Conservation (phyloP, 1,140 invertebrate species). For the Conus ventricosus region DNA sequence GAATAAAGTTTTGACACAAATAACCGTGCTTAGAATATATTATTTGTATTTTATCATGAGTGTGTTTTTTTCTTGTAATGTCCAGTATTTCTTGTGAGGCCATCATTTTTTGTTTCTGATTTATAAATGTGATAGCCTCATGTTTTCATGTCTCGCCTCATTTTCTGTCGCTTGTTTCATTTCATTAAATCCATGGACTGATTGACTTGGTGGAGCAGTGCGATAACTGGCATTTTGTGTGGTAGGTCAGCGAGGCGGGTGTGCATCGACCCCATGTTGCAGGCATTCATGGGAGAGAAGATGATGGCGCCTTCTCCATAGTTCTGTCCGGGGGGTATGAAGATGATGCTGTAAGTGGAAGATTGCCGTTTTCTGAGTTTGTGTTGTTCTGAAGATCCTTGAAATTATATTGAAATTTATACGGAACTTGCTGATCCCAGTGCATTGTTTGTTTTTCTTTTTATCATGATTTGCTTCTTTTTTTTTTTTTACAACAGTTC, state of each 20-base stretch:
- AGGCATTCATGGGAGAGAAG: conserved; percentile 88
- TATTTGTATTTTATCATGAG: too few species aligned
- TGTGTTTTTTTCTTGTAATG: too few species aligned
- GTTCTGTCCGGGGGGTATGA: conserved; percentile 91
- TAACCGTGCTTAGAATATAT: too few species aligned
- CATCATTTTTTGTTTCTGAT: too few species aligned
- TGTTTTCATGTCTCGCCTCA: too few species aligned
- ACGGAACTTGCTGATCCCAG: too few species aligned
- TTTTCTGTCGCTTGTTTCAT: neutral
- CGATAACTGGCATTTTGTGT: conserved; percentile 21
- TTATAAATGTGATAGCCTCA: too few species aligned
- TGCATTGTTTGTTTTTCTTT: too few species aligned
- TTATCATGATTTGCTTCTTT: too few species aligned
- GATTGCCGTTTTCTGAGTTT: neutral
- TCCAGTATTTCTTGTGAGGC: too few species aligned
- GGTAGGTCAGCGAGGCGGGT: conserved; percentile 86
- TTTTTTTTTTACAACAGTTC: too few species aligned
- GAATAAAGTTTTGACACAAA: too few species aligned
- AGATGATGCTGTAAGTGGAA: conserved; percentile 81
- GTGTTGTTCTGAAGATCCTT: neutral
- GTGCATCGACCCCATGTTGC: conserved; percentile 88
- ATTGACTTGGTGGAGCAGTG: neutral
- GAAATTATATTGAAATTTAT: neutral
- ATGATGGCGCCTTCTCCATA: conserved; percentile 88
- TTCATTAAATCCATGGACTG: neutral